phyloP scores from a whole-genome alignment of 2,888 invertebrate species.

The Selenia dentaria region DNA sequence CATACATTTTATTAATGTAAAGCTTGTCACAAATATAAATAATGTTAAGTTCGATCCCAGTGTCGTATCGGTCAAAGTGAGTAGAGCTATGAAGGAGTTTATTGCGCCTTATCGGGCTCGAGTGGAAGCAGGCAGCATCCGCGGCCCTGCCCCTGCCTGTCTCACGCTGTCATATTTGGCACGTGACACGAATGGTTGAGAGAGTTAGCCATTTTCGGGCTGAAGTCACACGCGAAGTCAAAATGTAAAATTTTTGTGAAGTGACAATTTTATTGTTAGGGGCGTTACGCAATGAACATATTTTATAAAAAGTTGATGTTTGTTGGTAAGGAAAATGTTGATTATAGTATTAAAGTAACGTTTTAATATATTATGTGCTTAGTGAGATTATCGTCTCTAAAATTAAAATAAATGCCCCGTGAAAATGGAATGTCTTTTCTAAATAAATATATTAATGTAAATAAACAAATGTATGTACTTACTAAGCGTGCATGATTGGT shows the following conservation, averaged over 20 bases:
- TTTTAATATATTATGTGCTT: no score
- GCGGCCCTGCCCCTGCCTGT: not conserved
- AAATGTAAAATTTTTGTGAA: constrained; percentile 11
- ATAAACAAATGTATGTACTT: no score
- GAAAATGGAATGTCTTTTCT: no score
- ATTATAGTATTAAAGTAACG: no score
- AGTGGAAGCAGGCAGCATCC: constrained; percentile 4
- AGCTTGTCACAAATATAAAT: no score
- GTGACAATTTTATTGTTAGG: not conserved
- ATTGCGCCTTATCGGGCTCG: constrained; percentile 5
- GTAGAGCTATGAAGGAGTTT: constrained; percentile 8
- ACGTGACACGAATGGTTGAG: constrained; percentile 10
- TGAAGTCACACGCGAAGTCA: not conserved
- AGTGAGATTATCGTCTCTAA: no score
- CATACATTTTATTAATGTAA: no score
- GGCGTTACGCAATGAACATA: not conserved
- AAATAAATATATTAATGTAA: no score
- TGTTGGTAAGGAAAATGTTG: no score
- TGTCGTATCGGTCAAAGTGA: not conserved
- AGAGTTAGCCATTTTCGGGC: not conserved
- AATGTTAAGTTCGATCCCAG: not conserved
- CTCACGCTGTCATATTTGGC: constrained; percentile 9
- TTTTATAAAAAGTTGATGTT: not conserved
- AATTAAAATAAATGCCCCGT: no score
- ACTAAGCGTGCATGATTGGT: no score